These are phyloP conservation scores for Clarias macrocephalus DNA, from an alignment of 2,113 vertebrate species.

Conservation along the genomic window DNA sequence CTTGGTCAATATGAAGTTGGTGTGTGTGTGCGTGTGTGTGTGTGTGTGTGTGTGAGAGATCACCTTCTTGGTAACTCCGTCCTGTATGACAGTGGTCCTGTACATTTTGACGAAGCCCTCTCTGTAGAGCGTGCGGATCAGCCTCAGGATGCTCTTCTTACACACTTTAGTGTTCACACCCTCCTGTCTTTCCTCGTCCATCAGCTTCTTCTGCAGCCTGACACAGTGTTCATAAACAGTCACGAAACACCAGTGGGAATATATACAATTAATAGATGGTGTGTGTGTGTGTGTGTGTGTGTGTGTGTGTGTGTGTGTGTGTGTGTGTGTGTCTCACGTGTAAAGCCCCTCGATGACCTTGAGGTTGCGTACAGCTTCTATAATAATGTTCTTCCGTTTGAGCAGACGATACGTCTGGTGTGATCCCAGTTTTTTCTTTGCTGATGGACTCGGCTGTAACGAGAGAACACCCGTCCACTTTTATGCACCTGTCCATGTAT, in stretches of 20 bases:
- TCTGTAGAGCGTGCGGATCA: slow-evolving; percentile 79
- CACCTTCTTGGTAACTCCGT: slow-evolving; percentile 91
- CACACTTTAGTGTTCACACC: slow-evolving; percentile 88
- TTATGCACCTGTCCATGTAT: neutral
- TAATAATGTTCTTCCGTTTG: slow-evolving; percentile 90
- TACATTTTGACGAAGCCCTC: slow-evolving; percentile 86
- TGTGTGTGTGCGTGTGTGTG: neutral
- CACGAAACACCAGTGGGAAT: neutral
- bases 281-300: neutral
- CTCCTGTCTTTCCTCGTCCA: slow-evolving; percentile 86
- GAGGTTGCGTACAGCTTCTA: slow-evolving; percentile 83
- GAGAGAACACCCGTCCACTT: neutral
- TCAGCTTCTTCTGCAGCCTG: slow-evolving; percentile 93
- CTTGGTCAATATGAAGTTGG: neutral
- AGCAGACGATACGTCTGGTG: slow-evolving; percentile 87
- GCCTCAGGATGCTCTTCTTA: slow-evolving; percentile 89
- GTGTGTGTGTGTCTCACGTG: slow-evolving; percentile 75
- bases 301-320: neutral
- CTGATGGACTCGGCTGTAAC: slow-evolving; percentile 46
- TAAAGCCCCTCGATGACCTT: slow-evolving; percentile 88
- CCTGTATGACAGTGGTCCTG: slow-evolving; percentile 88
- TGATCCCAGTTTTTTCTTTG: slow-evolving; percentile 58
- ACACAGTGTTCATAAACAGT: neutral
- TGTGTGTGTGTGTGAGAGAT: neutral
- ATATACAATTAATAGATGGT: neutral